A percentile compares a stretch with the other conserved stretches of the same genome.
These are phyloP conservation scores for Botia kubotai DNA, from an alignment of 2,797 vertebrate species.

Conservation along the genomic window DNA sequence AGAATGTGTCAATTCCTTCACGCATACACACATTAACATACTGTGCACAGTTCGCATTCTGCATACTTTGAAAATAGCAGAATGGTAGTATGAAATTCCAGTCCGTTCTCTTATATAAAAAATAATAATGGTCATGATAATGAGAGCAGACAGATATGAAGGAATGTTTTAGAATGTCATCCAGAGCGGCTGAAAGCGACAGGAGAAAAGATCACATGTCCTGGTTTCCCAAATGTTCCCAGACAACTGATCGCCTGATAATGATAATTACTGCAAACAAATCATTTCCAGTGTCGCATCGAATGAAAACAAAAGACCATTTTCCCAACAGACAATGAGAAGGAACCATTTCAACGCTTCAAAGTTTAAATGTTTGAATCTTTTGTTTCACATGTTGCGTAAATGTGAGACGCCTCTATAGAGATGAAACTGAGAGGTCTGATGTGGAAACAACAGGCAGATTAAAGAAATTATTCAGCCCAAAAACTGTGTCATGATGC, in stretches of 20 bases:
- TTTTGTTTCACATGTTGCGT: conserved; percentile 26
- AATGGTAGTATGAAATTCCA: background rate
- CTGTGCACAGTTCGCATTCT: background rate
- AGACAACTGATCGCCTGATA: conserved; percentile 71
- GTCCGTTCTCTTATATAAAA: conserved; percentile 65
- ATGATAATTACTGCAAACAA: conserved; percentile 72
- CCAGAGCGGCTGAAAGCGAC: conserved; percentile 59
- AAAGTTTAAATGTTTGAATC: conserved; percentile 26
- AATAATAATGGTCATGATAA: conserved; percentile 66
- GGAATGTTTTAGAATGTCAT: conserved; percentile 70
- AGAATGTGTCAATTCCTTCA: background rate
- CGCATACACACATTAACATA: too few relatives aligned
- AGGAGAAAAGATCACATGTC: conserved; percentile 62
- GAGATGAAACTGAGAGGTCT: background rate
- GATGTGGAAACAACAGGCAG: background rate
- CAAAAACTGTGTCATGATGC: background rate
- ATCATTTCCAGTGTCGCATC: conserved; percentile 63
- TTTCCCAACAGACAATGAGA: conserved; percentile 39
- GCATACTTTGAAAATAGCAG: background rate
- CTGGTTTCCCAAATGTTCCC: conserved; percentile 64
- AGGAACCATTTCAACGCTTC: conserved; percentile 1
- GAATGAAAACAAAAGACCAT: conserved; percentile 37
- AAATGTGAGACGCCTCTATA: background rate
- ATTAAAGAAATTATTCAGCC: background rate
- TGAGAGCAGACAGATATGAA: conserved; percentile 52